phyloP scores from a whole-genome alignment of 2,113 vertebrate species.

The Leiothrix lutea region DNA sequence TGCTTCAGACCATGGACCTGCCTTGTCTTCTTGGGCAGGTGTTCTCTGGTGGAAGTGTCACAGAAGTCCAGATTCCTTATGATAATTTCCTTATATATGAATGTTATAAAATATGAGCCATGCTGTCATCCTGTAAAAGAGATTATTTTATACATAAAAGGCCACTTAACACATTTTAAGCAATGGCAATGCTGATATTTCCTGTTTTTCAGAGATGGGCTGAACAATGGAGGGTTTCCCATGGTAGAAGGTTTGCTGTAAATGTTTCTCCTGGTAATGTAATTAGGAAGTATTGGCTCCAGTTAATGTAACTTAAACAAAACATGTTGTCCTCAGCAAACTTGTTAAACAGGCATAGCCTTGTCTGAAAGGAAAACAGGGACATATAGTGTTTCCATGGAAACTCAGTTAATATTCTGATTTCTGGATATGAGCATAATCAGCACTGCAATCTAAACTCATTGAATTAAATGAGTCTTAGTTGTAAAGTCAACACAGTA shows the following conservation, averaged over 20 bases:
- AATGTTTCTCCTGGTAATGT: constrained; percentile 77
- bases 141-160: constrained; percentile 48
- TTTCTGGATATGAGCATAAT: constrained; percentile 70
- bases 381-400: constrained; percentile 69
- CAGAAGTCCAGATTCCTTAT: neutral
- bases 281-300: constrained; percentile 79
- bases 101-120: neutral
- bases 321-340: constrained; percentile 76
- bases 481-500: constrained; percentile 52
- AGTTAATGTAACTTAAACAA: constrained; percentile 77
- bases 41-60: neutral
- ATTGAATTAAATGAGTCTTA: constrained; percentile 70
- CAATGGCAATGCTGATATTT: constrained; percentile 47
- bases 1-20: neutral
- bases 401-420: constrained; percentile 73
- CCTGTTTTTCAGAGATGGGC: constrained; percentile 49
- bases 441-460: constrained; percentile 68
- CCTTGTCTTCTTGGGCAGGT: neutral
- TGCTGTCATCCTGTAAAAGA: constrained; percentile 53
- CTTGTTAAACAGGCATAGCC: constrained; percentile 72
- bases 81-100: neutral
- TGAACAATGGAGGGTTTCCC: constrained; percentile 55
- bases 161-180: constrained; percentile 58
- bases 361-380: constrained; percentile 71
- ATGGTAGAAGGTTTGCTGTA: constrained; percentile 45